phyloP scores from a whole-genome alignment of 2,888 invertebrate species.

The Peribatodes rhomboidaria region DNA sequence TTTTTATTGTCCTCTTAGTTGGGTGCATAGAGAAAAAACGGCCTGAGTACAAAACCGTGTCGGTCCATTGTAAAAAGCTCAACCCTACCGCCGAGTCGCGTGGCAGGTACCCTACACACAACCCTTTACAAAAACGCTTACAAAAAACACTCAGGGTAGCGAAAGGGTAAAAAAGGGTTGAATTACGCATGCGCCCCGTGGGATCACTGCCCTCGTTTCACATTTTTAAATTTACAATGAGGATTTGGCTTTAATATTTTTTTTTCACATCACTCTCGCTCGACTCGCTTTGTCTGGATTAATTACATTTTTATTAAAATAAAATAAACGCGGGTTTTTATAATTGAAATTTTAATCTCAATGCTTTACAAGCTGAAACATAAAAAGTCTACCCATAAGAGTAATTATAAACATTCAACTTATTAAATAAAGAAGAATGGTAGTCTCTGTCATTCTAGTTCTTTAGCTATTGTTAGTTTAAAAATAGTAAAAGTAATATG shows the following conservation, averaged over 20 bases:
- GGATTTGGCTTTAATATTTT: slow-evolving; percentile 54
- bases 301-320: slow-evolving; percentile 10
- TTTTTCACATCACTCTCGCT: slow-evolving; percentile 20
- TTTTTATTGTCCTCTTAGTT: slow-evolving; percentile 71
- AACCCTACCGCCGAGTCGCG: slow-evolving; percentile 81
- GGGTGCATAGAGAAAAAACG: slow-evolving; percentile 72
- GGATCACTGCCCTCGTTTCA: slow-evolving; percentile 81
- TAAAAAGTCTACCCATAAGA: too few species aligned
- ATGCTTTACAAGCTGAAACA: neutral
- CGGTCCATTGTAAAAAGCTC: slow-evolving; percentile 76
- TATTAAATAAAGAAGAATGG: too few species aligned
- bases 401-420: too few species aligned
- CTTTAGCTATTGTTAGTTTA: too few species aligned
- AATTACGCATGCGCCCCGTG: slow-evolving; percentile 82
- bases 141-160: slow-evolving; percentile 82
- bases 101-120: slow-evolving; percentile 83
- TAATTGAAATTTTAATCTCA: neutral
- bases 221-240: slow-evolving; percentile 74
- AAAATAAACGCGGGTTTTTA: slow-evolving; percentile 3
- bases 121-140: slow-evolving; percentile 84
- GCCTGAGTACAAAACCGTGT: slow-evolving; percentile 68
- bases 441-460: too few species aligned
- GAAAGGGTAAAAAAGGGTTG: slow-evolving; percentile 86
- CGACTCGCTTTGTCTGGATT: slow-evolving; percentile 21
- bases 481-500: too few species aligned